Conservation (phyloP, 1,140 invertebrate species). For the Centruroides sculpturatus region DNA sequence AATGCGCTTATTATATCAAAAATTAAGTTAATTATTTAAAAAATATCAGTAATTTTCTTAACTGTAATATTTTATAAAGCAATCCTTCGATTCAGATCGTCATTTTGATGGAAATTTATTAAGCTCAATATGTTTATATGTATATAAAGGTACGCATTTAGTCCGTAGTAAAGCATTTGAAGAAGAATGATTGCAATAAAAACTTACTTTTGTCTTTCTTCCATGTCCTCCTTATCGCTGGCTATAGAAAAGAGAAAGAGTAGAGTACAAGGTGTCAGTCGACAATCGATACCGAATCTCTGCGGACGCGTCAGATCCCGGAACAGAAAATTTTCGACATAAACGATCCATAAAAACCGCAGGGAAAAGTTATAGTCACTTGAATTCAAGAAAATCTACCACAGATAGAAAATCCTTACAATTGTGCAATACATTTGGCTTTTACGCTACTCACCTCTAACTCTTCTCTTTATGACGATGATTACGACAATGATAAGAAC, state of each 20-base stretch:
- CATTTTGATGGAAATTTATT: no score
- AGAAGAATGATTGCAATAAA: not conserved
- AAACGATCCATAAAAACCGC: not conserved
- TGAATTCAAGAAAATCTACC: not conserved
- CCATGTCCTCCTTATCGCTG: constrained; percentile 10
- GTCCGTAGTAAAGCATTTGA: no score
- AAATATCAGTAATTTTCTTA: no score
- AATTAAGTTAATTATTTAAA: no score
- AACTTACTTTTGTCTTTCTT: constrained; percentile 12
- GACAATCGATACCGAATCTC: not conserved
- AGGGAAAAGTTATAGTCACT: not conserved
- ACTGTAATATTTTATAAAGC: no score
- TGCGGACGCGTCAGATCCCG: not conserved
- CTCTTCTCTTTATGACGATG: constrained; percentile 9
- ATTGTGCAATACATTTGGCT: not conserved
- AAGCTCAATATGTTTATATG: no score
- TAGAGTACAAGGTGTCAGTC: not conserved
- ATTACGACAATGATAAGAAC: constrained; percentile 14
- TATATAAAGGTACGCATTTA: no score
- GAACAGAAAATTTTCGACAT: not conserved
- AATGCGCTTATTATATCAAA: no score
- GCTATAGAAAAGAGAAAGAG: constrained; percentile 5
- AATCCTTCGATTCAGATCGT: no score
- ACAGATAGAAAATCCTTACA: not conserved
- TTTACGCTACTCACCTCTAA: constrained; percentile 7